Base-by-base conservation (phyloP, 2,113 vertebrate species). In the Corythornis madagascariensis region DNA sequence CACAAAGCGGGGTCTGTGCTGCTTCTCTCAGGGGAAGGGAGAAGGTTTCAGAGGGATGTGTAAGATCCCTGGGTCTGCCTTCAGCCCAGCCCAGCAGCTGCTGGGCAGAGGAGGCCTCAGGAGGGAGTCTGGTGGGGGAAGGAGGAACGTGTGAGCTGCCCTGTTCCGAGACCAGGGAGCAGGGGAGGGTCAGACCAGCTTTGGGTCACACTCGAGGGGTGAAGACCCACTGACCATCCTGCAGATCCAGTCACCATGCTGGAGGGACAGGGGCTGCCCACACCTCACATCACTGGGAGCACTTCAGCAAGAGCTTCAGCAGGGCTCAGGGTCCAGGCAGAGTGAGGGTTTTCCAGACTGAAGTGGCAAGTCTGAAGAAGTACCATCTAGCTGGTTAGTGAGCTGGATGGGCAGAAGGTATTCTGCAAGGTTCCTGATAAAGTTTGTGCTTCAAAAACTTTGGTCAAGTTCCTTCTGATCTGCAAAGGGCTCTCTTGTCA, bases 201-300 rank as follows among this genome's bases (percentile, higher is more conserved):
- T 38, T 35, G 45, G 40, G 71, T 47, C 24, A 15, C 12, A 12
- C n/a, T 21, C 0, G 3, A 52, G 42, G 42, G 43, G 13, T 25
- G 28, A 48, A 83, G 43, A 56, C 20, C 40, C 33, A 43, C 35
- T 28, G 43, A 29, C 52, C 3, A 0, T 52, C 85, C 69, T n/a
- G 61, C 69, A 38, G 69, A 40, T 8, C 22, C 2, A 1, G 15
- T 45, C 26, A 20, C 22, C 3, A 0, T 2, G 2, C 45, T 1
- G 5, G 38, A 25, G 50, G 16, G 24, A 33, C 21, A 7, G 18
- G 18, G 17, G 22, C 47, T 64, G 22, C 28, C 26, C 2, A 7
- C 38, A 47, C 38, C 42, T 48, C 11, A 0, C 21, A 7, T 15
- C 3, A 3, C 67, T 73, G 52, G 2, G 2, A 40, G 19, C 0